phyloP scores from a whole-genome alignment of 2,113 vertebrate species.

The Opisthocomus hoazin region DNA sequence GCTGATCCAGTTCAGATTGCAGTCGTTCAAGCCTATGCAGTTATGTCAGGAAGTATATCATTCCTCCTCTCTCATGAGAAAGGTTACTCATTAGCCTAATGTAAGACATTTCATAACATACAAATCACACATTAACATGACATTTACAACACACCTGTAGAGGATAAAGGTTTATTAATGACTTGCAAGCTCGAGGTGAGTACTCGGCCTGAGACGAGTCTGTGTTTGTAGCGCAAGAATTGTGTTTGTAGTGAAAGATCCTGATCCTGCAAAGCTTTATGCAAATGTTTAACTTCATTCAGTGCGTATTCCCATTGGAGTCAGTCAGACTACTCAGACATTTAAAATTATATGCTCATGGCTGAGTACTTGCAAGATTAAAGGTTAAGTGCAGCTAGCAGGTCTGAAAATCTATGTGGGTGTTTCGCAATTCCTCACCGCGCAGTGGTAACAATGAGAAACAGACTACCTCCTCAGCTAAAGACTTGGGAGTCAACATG shows the following conservation, averaged over 20 bases:
- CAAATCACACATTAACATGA: background rate
- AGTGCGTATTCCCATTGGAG: background rate
- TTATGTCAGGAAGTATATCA: background rate
- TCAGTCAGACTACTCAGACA: conserved; percentile 23
- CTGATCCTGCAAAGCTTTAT: conserved; percentile 2
- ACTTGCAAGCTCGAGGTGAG: background rate
- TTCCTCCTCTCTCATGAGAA: background rate
- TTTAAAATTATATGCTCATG: conserved; percentile 51
- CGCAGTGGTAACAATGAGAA: conserved; percentile 56
- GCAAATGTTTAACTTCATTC: conserved; percentile 53
- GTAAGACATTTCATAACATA: background rate
- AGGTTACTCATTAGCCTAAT: background rate
- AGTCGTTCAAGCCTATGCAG: background rate
- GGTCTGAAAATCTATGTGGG: conserved; percentile 57
- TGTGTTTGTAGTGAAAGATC: background rate
- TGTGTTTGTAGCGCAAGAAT: background rate
- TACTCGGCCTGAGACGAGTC: background rate
- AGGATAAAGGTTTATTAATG: background rate
- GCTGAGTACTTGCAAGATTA: conserved; percentile 55
- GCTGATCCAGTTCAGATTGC: background rate
- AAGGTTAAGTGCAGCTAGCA: conserved; percentile 65
- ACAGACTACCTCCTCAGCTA: conserved; percentile 45
- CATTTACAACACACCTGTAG: background rate
- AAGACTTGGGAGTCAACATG: conserved; percentile 57
- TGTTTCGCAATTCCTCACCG: conserved; percentile 48